phyloP scores from a whole-genome alignment of 2,888 invertebrate genomes.

The Ornithoptera priamus region DNA sequence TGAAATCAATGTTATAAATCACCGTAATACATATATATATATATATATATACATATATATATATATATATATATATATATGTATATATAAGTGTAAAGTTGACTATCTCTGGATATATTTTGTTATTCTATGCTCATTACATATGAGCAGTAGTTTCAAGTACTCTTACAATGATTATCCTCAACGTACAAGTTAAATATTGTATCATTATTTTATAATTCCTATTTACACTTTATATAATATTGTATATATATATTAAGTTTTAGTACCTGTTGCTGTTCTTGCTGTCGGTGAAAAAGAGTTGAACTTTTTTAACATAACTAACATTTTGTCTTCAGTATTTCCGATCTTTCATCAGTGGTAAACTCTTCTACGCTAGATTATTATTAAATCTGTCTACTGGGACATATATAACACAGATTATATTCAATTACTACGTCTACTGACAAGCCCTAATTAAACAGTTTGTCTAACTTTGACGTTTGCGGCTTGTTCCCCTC shows the following conservation, averaged over 20 bases:
- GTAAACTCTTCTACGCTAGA: not conserved
- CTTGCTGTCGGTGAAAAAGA: not conserved
- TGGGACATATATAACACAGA: not conserved
- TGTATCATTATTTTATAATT: not conserved
- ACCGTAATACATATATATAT: too few species aligned
- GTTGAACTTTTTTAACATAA: not conserved
- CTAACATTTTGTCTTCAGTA: too few species aligned
- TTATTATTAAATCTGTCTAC: not conserved
- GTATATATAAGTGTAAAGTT: not conserved
- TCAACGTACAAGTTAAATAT: not conserved
- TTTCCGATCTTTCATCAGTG: too few species aligned
- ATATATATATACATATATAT: too few species aligned
- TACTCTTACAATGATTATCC: not conserved
- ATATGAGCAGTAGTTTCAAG: not conserved
- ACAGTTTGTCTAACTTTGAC: not conserved
- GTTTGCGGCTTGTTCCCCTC: not conserved
- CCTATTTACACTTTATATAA: too few species aligned
- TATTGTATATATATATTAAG: too few species aligned
- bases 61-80: too few species aligned
- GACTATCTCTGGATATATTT: not conserved
- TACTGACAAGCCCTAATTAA: constrained; percentile 1
- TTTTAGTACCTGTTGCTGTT: not conserved
- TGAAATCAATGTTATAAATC: too few species aligned
- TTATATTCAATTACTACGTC: not conserved
- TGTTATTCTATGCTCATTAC: not conserved